Evolutionary conservation across 2,797 vertebrate species (phyloP).

Genomic region (Cirrhinus mrigala): DNA sequence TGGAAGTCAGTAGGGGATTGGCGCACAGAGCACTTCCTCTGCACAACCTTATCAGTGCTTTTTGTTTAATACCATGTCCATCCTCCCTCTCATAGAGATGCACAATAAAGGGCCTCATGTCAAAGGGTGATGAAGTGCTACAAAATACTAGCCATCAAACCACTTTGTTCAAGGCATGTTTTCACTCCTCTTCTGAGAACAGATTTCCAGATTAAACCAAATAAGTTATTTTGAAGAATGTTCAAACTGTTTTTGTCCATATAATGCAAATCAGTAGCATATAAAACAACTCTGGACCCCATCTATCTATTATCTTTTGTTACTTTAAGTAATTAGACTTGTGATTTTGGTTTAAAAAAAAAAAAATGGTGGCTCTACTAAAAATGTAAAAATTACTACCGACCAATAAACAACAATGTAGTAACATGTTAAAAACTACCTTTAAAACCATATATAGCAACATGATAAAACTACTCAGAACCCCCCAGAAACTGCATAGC

Average conservation of each 20-base stretch:
- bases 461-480: not conserved
- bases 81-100: slow-evolving; percentile 42
- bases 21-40: slow-evolving; percentile 77
- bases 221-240: no score
- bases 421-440: no score
- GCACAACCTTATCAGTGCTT: slow-evolving; percentile 76
- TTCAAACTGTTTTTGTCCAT: no score
- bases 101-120: slow-evolving; percentile 36
- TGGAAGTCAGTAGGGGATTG: slow-evolving; percentile 73
- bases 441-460: no score
- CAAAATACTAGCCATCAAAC: slow-evolving; percentile 27
- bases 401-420: no score
- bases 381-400: no score
- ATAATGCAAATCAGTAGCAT: no score
- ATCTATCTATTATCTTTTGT: no score
- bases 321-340: no score
- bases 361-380: no score
- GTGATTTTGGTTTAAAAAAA: no score
- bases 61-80: slow-evolving; percentile 65
- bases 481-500: not conserved
- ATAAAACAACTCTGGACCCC: no score
- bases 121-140: slow-evolving; percentile 31
- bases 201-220: not conserved
- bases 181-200: not conserved
- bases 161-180: not conserved